Base-by-base conservation (phyloP, 2,797 vertebrate species). In the Naso thynnoides region DNA sequence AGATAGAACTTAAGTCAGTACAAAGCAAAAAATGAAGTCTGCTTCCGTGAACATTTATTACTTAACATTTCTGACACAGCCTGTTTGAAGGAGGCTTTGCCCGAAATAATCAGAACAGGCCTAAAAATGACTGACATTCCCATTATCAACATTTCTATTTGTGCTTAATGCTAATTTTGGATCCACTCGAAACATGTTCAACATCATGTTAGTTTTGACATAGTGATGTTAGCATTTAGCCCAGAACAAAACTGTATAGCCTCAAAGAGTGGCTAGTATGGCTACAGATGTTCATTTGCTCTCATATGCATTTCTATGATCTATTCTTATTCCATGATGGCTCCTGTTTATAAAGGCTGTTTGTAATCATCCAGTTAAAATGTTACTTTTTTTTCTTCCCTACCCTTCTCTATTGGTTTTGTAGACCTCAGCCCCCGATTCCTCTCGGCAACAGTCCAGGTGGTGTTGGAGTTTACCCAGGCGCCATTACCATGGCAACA, bases 401-500 rank as follows among this genome's bases (percentile, higher is more conserved):
- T n/a, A n/a, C n/a, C 26, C 2, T 50, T 11, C 5, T 27, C 8
- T 21, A 3, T 6, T 41, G 10, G 6, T 24, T 55, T 59, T 53
- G 74, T 79, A 99, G 91, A 92, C 96, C 97, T 91, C 97, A 97
- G 95, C 92, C 93, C 3, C 90, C 86, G 8, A 96, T 99, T 86
- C 95, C 97, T 88, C 96, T 98, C 73, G 95, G 94, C 91, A 96
- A 92, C 88, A 96, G 95, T 88, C 94, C 95, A 0, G 86, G 86
- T 6, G 74, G 82, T 14, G 95, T 96, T 54, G 96, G 97, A 78
- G 96, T 98, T 91, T 99, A 99, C 92, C 97, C 97, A 0, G 96
- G 97, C 76, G 94, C 96, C 93, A 96, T 99, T 76, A 95, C 95
- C 85, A 97, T 98, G 96, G 95, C 96, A 1, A 95, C 96, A 36